Base-by-base conservation (phyloP, 2,113 vertebrate genomes). In the Pelusios castaneus region DNA sequence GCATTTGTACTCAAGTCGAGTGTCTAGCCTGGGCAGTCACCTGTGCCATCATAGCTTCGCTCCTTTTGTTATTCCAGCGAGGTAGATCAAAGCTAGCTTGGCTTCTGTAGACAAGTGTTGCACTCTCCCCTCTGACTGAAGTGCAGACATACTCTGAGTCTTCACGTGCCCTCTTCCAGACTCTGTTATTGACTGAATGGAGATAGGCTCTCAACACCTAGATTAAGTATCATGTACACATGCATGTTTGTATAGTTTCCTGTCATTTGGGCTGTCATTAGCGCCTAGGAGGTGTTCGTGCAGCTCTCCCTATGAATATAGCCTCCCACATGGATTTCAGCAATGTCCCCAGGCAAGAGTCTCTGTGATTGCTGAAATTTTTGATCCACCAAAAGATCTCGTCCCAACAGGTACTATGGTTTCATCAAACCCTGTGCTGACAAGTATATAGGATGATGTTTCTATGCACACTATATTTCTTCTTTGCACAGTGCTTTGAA, bases 381-480 rank as follows among this genome's bases (percentile, higher is more conserved):
- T 79, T 94, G 25, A 89, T 95, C 80, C 88, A 67, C 52, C 89
- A 54, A 83, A 94, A 94, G 88, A 85, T 89, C 58, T 3, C 38
- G 60, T 87, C 92, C 93, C 86, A 76, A 84, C 92, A 89, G 70
- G 80, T 19, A 9, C 51, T 80, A 70, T 0, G 0, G 75, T 70
- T 93, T 95, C 86, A 58, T 70, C 60, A 92, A 85, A 88, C 31
- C 45, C 10, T 29, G 88, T 82, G 43, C 47, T 88, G 58, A 89
- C 79, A 86, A 84, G 52, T 76, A 49, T 11, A 52, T 38, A 81
- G 76, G 31, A 75, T 80, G 56, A 8, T 88, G 10, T 91, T 88
- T 78, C 16, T 67, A 58, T n/a, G 63, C n/a, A 31, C 17, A 0
- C 79, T 93, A 87, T 81, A 89, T 51, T 94, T 73, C 21, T 60